Conservation (phyloP, 1,140 invertebrate species). For the Heterodera carotae region DNA sequence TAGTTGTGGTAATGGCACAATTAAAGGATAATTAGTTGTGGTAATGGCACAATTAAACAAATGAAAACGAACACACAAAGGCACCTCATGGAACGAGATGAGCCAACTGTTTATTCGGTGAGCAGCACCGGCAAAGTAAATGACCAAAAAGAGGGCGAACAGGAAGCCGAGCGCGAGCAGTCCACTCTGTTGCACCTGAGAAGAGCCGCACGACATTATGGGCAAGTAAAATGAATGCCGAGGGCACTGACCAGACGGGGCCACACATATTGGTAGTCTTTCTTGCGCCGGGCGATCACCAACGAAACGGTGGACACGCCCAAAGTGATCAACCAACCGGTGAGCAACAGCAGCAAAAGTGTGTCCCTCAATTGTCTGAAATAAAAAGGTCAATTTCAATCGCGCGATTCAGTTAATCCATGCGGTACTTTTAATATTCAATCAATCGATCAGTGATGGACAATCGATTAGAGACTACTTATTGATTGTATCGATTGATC, state of each 20-base stretch:
- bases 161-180: slow-evolving; percentile 40
- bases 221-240: no score
- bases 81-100: slow-evolving; percentile 40
- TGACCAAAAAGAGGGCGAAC: slow-evolving; percentile 25
- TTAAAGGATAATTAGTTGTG: no score
- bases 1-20: no score
- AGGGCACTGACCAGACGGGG: slow-evolving; percentile 35
- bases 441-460: no score
- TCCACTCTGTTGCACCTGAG: slow-evolving; percentile 41
- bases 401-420: no score
- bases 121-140: slow-evolving; percentile 42
- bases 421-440: background rate
- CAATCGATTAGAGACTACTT: background rate
- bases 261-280: slow-evolving; percentile 42
- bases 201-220: no score
- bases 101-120: slow-evolving; percentile 38
- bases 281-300: slow-evolving; percentile 30
- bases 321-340: slow-evolving; percentile 47
- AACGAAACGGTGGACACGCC: slow-evolving; percentile 42
- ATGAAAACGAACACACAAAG: background rate
- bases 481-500: background rate
- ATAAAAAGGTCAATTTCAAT: no score
- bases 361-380: slow-evolving; percentile 41
- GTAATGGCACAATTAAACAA: no score
- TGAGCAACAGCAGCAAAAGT: slow-evolving; percentile 38